Base-by-base conservation (phyloP, 2,113 vertebrate genomes). In the Collichthys lucidus region DNA sequence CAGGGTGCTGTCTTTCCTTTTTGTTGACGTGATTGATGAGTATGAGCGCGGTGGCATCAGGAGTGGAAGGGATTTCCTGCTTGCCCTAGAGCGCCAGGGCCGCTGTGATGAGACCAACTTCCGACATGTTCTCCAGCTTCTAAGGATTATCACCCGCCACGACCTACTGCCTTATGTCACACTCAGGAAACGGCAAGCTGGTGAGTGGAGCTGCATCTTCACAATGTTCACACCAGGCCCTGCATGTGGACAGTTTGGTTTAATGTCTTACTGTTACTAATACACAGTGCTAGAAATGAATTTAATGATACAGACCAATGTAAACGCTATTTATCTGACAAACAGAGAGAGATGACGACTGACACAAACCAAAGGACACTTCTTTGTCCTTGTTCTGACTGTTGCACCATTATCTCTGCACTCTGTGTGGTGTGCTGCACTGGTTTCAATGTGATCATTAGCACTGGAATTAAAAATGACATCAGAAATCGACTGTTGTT, bases 81-180 rank as follows among this genome's bases (percentile, higher is more conserved):
- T 99, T 84, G 98, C 98, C 0, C 87, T 99, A 74, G 98, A 99
- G 93, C 95, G 98, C 4, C 98, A 99, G 93, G 98, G 98, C 47
- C 96, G 98, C 86, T 98, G 98, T 8, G 98, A 99, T 0, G 98
- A 99, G 93, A 98, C 96, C 72, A 98, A 99, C 93, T 97, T 99
- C 86, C 92, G 97, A 7, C 98, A 99, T 53, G 95, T 98, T 79
- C 96, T 99, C 50, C 98, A 99, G 93, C 94, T 99, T 50, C 94
- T 99, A 71, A 94, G 98, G 72, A 98, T 99, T 91, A 98, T 99
- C 88, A 98, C 98, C 0, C 95, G 98, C 65, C 98, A 99, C 0
- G 98, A 99, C 93, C 95, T 99, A 68, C 93, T 99, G 92, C 97
- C 98, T 82, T 99, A 98, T 1, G 96, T 99, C 90, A 98, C 97